Conservation (phyloP, 2,888 invertebrate species). For the Drosophila subquinaria region DNA sequence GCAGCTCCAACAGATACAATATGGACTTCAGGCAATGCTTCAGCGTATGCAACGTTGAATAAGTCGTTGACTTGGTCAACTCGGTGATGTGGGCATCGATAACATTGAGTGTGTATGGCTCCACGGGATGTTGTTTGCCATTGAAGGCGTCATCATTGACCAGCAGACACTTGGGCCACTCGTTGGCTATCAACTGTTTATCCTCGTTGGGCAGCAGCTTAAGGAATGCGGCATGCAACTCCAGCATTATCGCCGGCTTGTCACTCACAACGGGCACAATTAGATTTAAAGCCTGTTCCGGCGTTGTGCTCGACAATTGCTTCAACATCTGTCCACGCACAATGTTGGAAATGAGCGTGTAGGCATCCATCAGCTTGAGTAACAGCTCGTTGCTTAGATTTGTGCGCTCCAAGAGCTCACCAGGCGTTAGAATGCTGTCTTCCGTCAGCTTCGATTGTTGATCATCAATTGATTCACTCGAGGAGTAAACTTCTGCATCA, state of each 20-base stretch:
- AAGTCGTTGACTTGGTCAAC: constrained; percentile 81
- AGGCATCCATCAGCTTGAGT: constrained; percentile 80
- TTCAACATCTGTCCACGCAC: constrained; percentile 83
- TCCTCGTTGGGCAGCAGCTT: constrained; percentile 84
- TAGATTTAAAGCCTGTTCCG: constrained; percentile 80
- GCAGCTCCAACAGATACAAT: constrained; percentile 81
- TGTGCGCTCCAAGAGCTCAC: constrained; percentile 68
- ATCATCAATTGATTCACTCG: constrained; percentile 75
- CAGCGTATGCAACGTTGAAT: constrained; percentile 83
- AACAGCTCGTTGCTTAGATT: constrained; percentile 80
- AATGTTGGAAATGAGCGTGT: constrained; percentile 80
- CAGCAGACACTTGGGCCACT: constrained; percentile 84
- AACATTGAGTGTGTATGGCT: constrained; percentile 84
- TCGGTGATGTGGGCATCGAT: constrained; percentile 85
- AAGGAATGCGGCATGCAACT: constrained; percentile 83
- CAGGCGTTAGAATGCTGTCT: constrained; percentile 38
- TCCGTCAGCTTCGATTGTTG: constrained; percentile 62
- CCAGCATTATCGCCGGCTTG: constrained; percentile 82
- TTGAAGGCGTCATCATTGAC: constrained; percentile 81
- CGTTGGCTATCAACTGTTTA: constrained; percentile 83
- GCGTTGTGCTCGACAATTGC: constrained; percentile 81
- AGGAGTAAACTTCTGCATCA: constrained; percentile 73
- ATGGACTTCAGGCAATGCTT: constrained; percentile 84
- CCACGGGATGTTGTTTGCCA: constrained; percentile 83
- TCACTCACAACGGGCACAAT: constrained; percentile 84